Evolutionary conservation across 2,888 invertebrate species (phyloP), one percentile per base, ranked within the genome.

Genomic region (Priocnemis perturbator): DNA sequence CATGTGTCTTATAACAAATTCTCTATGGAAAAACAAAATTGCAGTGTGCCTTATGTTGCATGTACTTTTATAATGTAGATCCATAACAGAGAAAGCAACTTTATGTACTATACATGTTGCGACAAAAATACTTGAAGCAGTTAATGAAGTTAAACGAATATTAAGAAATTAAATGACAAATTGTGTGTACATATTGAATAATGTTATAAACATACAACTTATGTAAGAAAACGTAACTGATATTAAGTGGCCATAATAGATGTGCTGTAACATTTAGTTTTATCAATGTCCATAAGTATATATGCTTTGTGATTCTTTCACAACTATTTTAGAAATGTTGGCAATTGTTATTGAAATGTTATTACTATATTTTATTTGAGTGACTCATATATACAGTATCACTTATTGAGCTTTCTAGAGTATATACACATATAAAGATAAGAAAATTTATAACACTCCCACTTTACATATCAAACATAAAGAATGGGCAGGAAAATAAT

Each of bases 381-480:
- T 1, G 7, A 37, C 11, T 5, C 26, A 26, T 5, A 26, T 37
- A 11, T 37, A 37, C 37, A 37, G 1, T 1, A 5, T 3, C 7
- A 9, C 37, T 37, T 37, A 37, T 37, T 37, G 7, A 37, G 37
- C 37, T 37, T 37, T 37, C 14, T 11, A 37, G 7, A 37, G 37
- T 37, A 58, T 20, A 57, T 23, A 56, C 44, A 64, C 44, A 64
- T 57, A 47, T 37, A 57, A 17, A 64, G 23, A 47, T 44, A 64
- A 60, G 23, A 30, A n/a, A 44, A 60, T 21, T 62, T 74, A 63
- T 69, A 74, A 63, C 20, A 44, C 65, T 30, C 14, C 14, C 37
- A 37, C 11, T 11, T 5, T 37, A 37, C 37, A 37, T 37, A 37
- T 37, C 37, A 37, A 37, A 11, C 14, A 37, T 37, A 37, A 37